Evolutionary conservation across 2,888 invertebrate species (phyloP).

Genomic region (Synanthedon tipuliformis): DNA sequence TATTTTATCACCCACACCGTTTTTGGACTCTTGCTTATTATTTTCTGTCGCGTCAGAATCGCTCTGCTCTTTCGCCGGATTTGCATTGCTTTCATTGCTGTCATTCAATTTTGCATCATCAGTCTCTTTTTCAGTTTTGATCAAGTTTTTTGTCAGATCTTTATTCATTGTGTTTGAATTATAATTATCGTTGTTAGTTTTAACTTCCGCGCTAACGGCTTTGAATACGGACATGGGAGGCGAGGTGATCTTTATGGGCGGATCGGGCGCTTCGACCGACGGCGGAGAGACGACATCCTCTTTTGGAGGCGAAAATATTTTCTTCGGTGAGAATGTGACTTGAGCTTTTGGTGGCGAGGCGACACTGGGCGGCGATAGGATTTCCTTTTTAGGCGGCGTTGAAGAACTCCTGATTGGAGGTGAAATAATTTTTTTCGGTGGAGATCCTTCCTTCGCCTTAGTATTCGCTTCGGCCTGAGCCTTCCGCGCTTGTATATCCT

Average conservation of each 20-base stretch:
- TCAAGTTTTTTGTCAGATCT: conserved; percentile 2
- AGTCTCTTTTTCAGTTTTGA: conserved; percentile 2
- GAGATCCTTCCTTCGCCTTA: conserved; percentile 7
- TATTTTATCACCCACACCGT: conserved; percentile 63
- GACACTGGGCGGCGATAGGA: conserved; percentile 5
- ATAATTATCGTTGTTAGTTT: conserved; percentile 6
- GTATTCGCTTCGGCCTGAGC: conserved; percentile 8
- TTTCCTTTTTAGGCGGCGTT: conserved; percentile 5
- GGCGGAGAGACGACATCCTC: conserved; percentile 7
- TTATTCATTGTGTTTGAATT: conserved; percentile 6
- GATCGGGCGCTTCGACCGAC: conserved; percentile 10
- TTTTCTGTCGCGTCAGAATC: conserved; percentile 9
- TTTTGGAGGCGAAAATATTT: conserved; percentile 6
- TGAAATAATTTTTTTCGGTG: conserved; percentile 10
- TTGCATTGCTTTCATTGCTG: conserved; percentile 6
- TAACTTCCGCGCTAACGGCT: background rate
- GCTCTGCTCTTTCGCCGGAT: conserved; percentile 8
- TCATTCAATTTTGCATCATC: conserved; percentile 13
- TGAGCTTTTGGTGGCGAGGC: conserved; percentile 6
- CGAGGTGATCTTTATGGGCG: conserved; percentile 14
- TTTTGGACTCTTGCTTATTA: conserved; percentile 33
- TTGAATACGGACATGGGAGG: conserved; percentile 14
- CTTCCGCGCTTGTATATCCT: conserved; percentile 42
- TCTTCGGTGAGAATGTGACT: conserved; percentile 4
- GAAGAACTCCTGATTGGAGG: conserved; percentile 5